These are phyloP conservation scores for Ahaetulla prasina DNA, from an alignment of 2,113 vertebrate species.

Conservation along the genomic window DNA sequence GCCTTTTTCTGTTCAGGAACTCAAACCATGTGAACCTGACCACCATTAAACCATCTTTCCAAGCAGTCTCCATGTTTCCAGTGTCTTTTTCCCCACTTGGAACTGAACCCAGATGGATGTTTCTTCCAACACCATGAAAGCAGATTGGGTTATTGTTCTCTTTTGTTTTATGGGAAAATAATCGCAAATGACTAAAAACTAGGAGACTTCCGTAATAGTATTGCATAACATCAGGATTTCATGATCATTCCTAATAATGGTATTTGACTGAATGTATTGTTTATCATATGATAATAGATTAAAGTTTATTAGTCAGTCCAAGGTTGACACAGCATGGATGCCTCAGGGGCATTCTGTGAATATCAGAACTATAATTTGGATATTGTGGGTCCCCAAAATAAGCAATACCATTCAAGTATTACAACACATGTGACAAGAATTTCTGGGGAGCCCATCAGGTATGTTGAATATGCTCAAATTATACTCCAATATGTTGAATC, in stretches of 20 bases:
- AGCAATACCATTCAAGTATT: background rate
- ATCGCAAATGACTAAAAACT: background rate
- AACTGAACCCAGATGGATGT: too few species aligned
- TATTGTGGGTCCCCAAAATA: background rate
- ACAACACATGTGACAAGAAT: background rate
- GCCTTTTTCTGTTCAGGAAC: too few species aligned
- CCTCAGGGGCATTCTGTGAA: background rate
- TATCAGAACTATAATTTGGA: background rate
- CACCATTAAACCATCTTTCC: too few species aligned
- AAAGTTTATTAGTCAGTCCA: background rate
- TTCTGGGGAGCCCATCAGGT: background rate
- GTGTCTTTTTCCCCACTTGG: too few species aligned
- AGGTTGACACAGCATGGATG: background rate
- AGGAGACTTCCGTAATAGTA: background rate
- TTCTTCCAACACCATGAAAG: too few species aligned
- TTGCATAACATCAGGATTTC: constrained; percentile 2
- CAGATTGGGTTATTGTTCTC: background rate
- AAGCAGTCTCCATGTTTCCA: too few species aligned
- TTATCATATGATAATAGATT: constrained; percentile 5
- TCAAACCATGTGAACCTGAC: too few species aligned
- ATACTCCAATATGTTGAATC: background rate
- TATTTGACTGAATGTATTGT: background rate
- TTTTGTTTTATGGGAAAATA: background rate
- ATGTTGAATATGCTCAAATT: background rate
- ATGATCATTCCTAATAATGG: background rate